phyloP scores from a whole-genome alignment of 1,140 invertebrate genomes.

The Sesamia nonagrioides region DNA sequence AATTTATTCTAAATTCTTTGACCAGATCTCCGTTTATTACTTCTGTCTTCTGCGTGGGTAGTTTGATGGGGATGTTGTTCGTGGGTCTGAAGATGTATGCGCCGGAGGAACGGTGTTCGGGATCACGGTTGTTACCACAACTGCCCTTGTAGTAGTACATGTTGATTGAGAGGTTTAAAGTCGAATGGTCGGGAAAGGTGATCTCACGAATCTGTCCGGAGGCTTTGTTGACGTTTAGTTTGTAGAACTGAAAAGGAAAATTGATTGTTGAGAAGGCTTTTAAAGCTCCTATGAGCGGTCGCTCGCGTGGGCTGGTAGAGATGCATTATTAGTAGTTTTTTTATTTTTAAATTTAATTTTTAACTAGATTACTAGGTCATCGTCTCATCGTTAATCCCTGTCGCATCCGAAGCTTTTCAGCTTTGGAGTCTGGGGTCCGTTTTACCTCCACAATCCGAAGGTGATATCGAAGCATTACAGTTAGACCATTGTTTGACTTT shows the following conservation, averaged over 20 bases:
- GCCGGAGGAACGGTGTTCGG: constrained; percentile 89
- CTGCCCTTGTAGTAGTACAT: constrained; percentile 90
- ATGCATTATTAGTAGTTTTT: too few relatives aligned
- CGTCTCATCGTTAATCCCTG: too few relatives aligned
- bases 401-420: too few relatives aligned
- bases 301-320: too few relatives aligned
- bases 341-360: too few relatives aligned
- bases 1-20: constrained; percentile 92
- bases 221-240: constrained; percentile 1
- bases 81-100: constrained; percentile 94
- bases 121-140: constrained; percentile 64
- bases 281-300: too few relatives aligned
- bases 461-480: too few relatives aligned
- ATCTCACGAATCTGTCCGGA: constrained; percentile 34
- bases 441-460: too few relatives aligned
- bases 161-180: constrained; percentile 17
- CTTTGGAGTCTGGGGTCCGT: too few relatives aligned
- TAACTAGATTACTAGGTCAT: too few relatives aligned
- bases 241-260: constrained; percentile 20
- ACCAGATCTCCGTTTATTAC: constrained; percentile 91
- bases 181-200: constrained; percentile 49
- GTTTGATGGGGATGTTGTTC: constrained; percentile 53
- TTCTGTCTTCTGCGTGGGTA: constrained; percentile 71
- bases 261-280: background rate
- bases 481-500: too few relatives aligned